A percentile compares a stretch with the other conserved stretches of the same genome.
These are phyloP conservation scores for Cotesia chilonis DNA, from an alignment of 1,140 invertebrate species.

Conservation along the genomic window DNA sequence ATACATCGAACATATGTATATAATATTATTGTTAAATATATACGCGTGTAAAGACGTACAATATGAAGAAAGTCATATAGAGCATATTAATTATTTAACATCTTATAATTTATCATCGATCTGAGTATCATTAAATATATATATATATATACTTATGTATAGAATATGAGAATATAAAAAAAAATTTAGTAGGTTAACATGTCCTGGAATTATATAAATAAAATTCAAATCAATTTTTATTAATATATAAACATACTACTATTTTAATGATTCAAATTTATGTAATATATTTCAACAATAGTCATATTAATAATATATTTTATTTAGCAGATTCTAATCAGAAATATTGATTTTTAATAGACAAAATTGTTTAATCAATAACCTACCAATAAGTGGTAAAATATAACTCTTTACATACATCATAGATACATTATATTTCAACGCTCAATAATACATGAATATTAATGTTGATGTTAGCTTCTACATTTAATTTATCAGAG, in stretches of 20 bases:
- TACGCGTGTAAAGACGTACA: slow-evolving; percentile 30
- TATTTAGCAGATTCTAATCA: too few relatives aligned
- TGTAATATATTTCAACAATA: too few relatives aligned
- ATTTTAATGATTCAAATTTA: too few relatives aligned
- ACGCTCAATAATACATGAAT: too few relatives aligned
- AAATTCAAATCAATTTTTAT: not conserved
- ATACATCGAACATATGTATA: not conserved
- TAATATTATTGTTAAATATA: slow-evolving; percentile 21
- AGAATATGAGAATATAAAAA: slow-evolving; percentile 16
- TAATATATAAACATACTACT: not conserved
- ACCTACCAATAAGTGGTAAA: too few relatives aligned
- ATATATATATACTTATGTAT: slow-evolving; percentile 5
- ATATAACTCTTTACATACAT: too few relatives aligned
- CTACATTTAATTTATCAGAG: too few relatives aligned
- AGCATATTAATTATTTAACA: slow-evolving; percentile 39
- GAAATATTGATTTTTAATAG: too few relatives aligned
- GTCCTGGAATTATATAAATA: slow-evolving; percentile 16
- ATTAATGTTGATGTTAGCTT: too few relatives aligned
- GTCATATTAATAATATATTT: too few relatives aligned
- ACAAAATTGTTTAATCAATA: too few relatives aligned
- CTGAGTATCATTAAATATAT: slow-evolving; percentile 20
- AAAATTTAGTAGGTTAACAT: slow-evolving; percentile 22
- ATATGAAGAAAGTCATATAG: slow-evolving; percentile 26
- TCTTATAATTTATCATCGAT: slow-evolving; percentile 42
- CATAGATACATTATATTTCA: too few relatives aligned